Evolutionary conservation across 1,140 invertebrate genomes (phyloP).

Genomic region (Octopus bimaculoides): DNA sequence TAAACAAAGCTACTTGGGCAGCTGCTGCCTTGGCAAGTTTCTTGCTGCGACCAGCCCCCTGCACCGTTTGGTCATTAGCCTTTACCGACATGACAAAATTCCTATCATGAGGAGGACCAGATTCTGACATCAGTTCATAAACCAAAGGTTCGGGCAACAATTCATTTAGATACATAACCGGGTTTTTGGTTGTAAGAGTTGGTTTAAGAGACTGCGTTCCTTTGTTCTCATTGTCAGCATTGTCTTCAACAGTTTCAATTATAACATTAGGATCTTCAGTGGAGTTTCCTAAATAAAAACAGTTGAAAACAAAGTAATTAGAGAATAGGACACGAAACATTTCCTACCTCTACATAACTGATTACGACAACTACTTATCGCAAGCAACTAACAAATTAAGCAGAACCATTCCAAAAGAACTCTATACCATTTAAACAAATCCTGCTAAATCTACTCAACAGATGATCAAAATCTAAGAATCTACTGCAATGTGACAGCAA

Average conservation of each 20-base stretch:
- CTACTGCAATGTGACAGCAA: too few species aligned
- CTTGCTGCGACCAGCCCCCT: slow-evolving; percentile 81
- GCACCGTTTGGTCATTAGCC: slow-evolving; percentile 73
- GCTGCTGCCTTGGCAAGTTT: slow-evolving; percentile 83
- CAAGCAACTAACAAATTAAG: too few species aligned
- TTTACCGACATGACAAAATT: slow-evolving; percentile 76
- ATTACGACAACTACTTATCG: too few species aligned
- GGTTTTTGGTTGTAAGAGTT: slow-evolving; percentile 66
- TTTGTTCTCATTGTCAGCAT: background rate
- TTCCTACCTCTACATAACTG: too few species aligned
- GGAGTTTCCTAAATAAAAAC: background rate
- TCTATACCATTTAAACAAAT: too few species aligned
- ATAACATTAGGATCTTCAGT: slow-evolving; percentile 3
- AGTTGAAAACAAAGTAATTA: too few species aligned
- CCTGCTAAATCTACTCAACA: too few species aligned
- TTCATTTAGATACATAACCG: slow-evolving; percentile 83
- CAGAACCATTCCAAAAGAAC: too few species aligned
- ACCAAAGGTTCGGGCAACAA: slow-evolving; percentile 70
- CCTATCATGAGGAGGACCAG: slow-evolving; percentile 67
- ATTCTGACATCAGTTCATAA: slow-evolving; percentile 72
- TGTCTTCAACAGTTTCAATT: background rate
- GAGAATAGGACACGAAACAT: too few species aligned
- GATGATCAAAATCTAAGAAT: too few species aligned
- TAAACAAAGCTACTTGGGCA: slow-evolving; percentile 74
- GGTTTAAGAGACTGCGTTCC: background rate